Percentiles rank a stretch among this genome's conserved stretches.
Conservation (phyloP, 2,888 invertebrate species). For the Drosophila cracens region DNA sequence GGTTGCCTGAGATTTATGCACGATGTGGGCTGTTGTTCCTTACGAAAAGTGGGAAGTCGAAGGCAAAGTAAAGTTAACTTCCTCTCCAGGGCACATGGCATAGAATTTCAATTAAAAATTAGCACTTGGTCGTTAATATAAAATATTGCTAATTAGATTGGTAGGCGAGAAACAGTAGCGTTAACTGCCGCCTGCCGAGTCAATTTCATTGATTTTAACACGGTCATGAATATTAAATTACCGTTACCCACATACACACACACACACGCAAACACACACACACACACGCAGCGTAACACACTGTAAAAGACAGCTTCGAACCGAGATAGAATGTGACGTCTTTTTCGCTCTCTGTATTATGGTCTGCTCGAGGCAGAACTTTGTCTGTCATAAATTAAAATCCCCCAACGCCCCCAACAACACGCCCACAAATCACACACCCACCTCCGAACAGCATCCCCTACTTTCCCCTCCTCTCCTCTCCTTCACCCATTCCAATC, state of each 20-base stretch:
- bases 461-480: not conserved
- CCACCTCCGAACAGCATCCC: constrained; percentile 9
- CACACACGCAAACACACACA: constrained; percentile 16
- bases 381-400: constrained; percentile 79
- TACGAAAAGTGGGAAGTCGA: not conserved
- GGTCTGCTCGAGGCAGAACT: constrained; percentile 58
- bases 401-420: constrained; percentile 58
- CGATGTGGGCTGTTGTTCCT: constrained; percentile 8
- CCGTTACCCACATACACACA: constrained; percentile 37
- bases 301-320: not conserved
- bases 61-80: constrained; percentile 1
- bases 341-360: constrained; percentile 36
- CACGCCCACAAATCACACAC: constrained; percentile 53
- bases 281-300: constrained; percentile 3
- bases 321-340: constrained; percentile 15
- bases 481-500: not conserved
- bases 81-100: constrained; percentile 33
- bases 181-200: constrained; percentile 40
- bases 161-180: constrained; percentile 28
- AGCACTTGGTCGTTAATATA: constrained; percentile 74
- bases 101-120: constrained; percentile 78
- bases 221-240: constrained; percentile 79
- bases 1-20: constrained; percentile 50
- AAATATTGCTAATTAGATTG: constrained; percentile 79
- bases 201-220: constrained; percentile 76